Conservation (phyloP, 2,797 vertebrate species). For the Scleropages formosus region DNA sequence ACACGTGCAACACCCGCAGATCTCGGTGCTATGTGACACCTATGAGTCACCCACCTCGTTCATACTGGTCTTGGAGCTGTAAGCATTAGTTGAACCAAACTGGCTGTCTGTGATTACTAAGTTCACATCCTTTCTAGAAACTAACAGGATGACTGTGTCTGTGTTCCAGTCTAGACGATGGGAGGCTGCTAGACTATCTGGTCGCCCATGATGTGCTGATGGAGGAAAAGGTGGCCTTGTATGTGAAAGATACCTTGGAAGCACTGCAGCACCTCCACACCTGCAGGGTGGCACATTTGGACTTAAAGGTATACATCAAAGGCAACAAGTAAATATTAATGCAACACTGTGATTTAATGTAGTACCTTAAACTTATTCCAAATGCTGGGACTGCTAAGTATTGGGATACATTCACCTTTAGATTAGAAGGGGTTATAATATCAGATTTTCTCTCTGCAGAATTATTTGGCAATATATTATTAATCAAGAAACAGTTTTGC, state of each 20-base stretch:
- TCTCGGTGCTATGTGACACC: slow-evolving; percentile 84
- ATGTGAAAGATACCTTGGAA: slow-evolving; percentile 88
- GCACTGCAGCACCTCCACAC: slow-evolving; percentile 94
- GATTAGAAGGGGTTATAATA: too few relatives aligned
- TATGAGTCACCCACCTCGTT: slow-evolving; percentile 85
- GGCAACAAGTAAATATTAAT: background rate
- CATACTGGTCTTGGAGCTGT: slow-evolving; percentile 91
- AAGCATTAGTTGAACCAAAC: slow-evolving; percentile 50
- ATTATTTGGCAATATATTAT: background rate
- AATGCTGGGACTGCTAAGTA: too few relatives aligned
- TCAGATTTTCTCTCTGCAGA: too few relatives aligned
- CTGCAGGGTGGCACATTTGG: slow-evolving; percentile 90
- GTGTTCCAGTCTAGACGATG: slow-evolving; percentile 82
- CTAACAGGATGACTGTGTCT: background rate
- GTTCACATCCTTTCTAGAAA: background rate
- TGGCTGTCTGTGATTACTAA: background rate
- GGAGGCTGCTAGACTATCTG: slow-evolving; percentile 88
- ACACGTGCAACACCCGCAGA: slow-evolving; percentile 86
- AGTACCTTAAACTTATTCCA: too few relatives aligned
- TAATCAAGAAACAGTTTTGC: too few relatives aligned
- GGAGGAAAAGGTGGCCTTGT: slow-evolving; percentile 96
- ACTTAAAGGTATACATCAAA: slow-evolving; percentile 81
- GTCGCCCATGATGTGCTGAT: slow-evolving; percentile 92
- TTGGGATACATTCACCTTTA: too few relatives aligned
- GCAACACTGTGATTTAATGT: background rate